Conservation (phyloP, 2,888 invertebrate species). For the Apamea crenata region DNA sequence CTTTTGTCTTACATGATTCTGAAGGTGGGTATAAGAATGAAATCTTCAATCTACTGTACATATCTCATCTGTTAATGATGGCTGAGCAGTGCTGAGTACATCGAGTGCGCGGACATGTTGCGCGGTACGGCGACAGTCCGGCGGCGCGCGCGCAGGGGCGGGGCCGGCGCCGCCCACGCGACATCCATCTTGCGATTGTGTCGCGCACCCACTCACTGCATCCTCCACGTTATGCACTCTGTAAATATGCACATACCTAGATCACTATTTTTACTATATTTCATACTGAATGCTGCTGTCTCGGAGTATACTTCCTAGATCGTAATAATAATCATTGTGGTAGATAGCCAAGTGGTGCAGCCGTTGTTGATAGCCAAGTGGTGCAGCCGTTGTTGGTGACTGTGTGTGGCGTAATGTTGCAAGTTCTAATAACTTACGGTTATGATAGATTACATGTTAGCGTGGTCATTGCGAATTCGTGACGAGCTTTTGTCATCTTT, state of each 20-base stretch:
- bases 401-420: background rate
- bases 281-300: conserved; percentile 2
- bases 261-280: background rate
- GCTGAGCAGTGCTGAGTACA: conserved; percentile 14
- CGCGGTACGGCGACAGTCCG: conserved; percentile 29
- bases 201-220: conserved; percentile 49
- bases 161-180: conserved; percentile 62
- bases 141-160: conserved; percentile 57
- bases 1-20: background rate
- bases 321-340: background rate
- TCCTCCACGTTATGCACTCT: conserved; percentile 12
- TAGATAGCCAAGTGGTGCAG: background rate
- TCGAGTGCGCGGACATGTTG: conserved; percentile 8
- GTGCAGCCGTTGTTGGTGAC: background rate
- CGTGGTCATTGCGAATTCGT: background rate
- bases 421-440: background rate
- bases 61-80: conserved; percentile 9
- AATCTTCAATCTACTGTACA: background rate
- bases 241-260: background rate
- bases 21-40: background rate
- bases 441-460: background rate
- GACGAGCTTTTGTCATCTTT: background rate
- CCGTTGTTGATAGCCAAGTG: background rate
- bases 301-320: background rate
- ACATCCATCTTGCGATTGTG: conserved; percentile 62